Evolutionary conservation across 2,888 invertebrate species (phyloP).

Genomic region (Trissoscelio sp.): DNA sequence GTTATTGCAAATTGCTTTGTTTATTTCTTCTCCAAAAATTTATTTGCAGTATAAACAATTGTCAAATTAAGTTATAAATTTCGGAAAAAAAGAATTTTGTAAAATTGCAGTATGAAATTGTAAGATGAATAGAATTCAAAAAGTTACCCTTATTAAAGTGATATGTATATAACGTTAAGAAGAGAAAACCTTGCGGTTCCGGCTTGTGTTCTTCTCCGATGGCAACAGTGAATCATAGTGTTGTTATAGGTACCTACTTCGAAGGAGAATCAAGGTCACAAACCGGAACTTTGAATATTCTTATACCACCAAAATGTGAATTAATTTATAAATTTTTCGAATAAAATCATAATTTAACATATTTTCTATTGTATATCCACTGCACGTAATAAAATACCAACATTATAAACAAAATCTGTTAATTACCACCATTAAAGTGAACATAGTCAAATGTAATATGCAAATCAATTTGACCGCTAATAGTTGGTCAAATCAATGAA

Average conservation of each 20-base stretch:
- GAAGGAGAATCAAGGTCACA: conserved; percentile 70
- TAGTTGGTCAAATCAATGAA: conserved; percentile 17
- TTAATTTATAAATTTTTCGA: neutral
- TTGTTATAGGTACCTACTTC: conserved; percentile 50
- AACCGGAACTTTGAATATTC: conserved; percentile 67
- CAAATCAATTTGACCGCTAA: neutral
- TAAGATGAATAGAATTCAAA: too few relatives aligned
- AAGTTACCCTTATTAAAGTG: too few relatives aligned
- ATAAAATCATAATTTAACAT: too few relatives aligned
- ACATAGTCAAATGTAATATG: neutral
- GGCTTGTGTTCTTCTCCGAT: conserved; percentile 56
- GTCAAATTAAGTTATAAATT: too few relatives aligned
- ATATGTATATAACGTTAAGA: conserved; percentile 19
- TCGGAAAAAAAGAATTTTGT: too few relatives aligned
- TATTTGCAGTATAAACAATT: too few relatives aligned
- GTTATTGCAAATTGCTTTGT: too few relatives aligned
- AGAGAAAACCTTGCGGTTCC: conserved; percentile 64
- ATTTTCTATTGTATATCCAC: neutral
- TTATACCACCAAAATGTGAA: neutral
- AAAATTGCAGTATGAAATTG: too few relatives aligned
- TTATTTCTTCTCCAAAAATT: too few relatives aligned
- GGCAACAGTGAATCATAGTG: conserved; percentile 63
- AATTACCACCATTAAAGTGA: too few relatives aligned
- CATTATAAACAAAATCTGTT: too few relatives aligned
- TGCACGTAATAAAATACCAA: too few relatives aligned